These are phyloP conservation scores for Enteromius mattozi DNA, from an alignment of 2,797 vertebrate genomes.

Conservation along the genomic window DNA sequence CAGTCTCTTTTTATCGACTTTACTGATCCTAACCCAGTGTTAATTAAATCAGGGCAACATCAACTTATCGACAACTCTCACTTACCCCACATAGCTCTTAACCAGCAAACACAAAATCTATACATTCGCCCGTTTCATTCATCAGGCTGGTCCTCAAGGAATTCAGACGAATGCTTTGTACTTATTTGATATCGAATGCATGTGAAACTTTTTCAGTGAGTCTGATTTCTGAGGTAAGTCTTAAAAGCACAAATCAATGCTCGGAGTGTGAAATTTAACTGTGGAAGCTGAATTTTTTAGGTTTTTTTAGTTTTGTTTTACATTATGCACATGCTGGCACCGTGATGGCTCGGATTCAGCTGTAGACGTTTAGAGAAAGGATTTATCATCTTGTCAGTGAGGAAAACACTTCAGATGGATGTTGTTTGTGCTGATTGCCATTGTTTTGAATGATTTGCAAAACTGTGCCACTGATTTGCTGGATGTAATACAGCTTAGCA, in stretches of 20 bases:
- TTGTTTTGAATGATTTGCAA: constrained; percentile 27
- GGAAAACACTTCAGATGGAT: constrained; percentile 19
- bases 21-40: constrained; percentile 26
- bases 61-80: constrained; percentile 41
- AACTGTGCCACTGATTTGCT: constrained; percentile 39
- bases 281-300: background rate
- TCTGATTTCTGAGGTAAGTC: background rate
- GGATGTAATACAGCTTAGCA: constrained; percentile 25
- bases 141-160: background rate
- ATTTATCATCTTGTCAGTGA: constrained; percentile 22
- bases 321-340: background rate
- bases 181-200: constrained; percentile 8
- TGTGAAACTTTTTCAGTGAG: background rate
- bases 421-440: constrained; percentile 30
- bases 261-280: background rate
- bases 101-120: constrained; percentile 47
- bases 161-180: background rate
- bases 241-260: constrained; percentile 1
- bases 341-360: background rate
- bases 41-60: constrained; percentile 42
- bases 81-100: constrained; percentile 36
- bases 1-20: constrained; percentile 39
- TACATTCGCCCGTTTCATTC: background rate
- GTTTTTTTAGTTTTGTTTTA: background rate
- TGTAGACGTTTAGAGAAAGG: constrained; percentile 5